phyloP scores from a whole-genome alignment of 2,888 invertebrate genomes.

The Dryocosmus kuriphilus region DNA sequence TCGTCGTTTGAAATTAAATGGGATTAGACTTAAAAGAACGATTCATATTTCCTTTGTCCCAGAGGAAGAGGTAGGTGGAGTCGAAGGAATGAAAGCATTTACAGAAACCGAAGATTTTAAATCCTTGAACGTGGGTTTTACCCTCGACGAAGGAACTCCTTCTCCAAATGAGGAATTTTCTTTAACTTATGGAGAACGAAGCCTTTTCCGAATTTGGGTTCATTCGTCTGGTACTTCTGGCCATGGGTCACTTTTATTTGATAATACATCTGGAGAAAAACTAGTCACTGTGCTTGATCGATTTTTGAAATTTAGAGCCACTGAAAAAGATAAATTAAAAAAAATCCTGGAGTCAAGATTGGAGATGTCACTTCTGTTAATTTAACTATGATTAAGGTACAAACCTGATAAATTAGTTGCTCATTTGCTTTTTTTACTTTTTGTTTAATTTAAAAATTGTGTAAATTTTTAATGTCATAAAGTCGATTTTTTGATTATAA shows the following conservation, averaged over 20 bases:
- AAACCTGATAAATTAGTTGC: constrained; percentile 23
- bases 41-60: constrained; percentile 87
- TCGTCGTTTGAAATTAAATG: constrained; percentile 81
- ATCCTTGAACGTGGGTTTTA: constrained; percentile 86
- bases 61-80: constrained; percentile 88
- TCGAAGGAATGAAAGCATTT: constrained; percentile 85
- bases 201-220: constrained; percentile 84
- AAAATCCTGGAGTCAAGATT: constrained; percentile 78
- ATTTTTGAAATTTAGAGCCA: constrained; percentile 82
- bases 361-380: constrained; percentile 89
- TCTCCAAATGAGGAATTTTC: constrained; percentile 65
- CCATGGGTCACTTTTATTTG: constrained; percentile 86
- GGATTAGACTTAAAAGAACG: constrained; percentile 82
- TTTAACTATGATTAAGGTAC: constrained; percentile 82
- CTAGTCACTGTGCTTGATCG: constrained; percentile 82
- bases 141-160: constrained; percentile 85
- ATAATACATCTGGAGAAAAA: constrained; percentile 87
- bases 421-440: too few species aligned
- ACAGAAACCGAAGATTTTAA: constrained; percentile 84
- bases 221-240: constrained; percentile 85
- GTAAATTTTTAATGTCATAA: neutral
- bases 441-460: too few species aligned
- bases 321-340: constrained; percentile 81
- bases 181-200: constrained; percentile 80
- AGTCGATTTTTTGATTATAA: neutral